Evolutionary conservation across 2,888 invertebrate genomes (phyloP).

Genomic region (Troilus luridus): DNA sequence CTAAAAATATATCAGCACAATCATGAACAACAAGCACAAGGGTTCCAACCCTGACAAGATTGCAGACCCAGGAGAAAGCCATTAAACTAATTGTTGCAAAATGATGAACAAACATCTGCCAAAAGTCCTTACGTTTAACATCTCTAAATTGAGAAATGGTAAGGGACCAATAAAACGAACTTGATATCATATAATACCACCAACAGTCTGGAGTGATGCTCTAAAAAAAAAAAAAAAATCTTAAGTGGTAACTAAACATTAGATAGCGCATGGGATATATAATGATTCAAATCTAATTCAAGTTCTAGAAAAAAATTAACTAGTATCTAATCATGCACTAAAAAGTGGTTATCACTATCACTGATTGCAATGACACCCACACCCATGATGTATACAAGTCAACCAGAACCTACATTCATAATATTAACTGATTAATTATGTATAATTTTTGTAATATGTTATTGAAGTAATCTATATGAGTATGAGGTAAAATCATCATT

Average conservation of each 20-base stretch:
- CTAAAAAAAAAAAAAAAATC: slow-evolving; percentile 71
- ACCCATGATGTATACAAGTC: background rate
- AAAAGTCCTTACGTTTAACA: slow-evolving; percentile 93
- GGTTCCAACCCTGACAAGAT: slow-evolving; percentile 92
- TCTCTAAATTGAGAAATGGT: slow-evolving; percentile 95
- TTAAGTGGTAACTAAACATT: background rate
- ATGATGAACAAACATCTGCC: slow-evolving; percentile 99
- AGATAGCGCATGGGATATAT: background rate
- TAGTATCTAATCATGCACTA: background rate
- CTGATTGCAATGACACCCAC: background rate
- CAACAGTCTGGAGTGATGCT: slow-evolving; percentile 85
- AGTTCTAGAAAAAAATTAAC: too few relatives aligned
- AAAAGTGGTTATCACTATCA: background rate
- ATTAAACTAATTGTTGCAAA: slow-evolving; percentile 92
- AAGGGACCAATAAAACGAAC: slow-evolving; percentile 96
- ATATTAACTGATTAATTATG: background rate
- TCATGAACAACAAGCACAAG: slow-evolving; percentile 90
- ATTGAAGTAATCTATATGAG: background rate
- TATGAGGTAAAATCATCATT: slow-evolving; percentile 23
- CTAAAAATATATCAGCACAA: slow-evolving; percentile 90
- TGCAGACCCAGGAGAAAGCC: slow-evolving; percentile 95
- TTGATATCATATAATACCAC: slow-evolving; percentile 98
- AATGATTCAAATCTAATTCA: too few relatives aligned
- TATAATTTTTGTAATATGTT: background rate
- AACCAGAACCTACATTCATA: background rate